Percentiles rank a stretch among this genome's conserved stretches.
These are phyloP conservation scores for Axis porcinus DNA, from an alignment of 2,113 vertebrate genomes.

Conservation along the genomic window DNA sequence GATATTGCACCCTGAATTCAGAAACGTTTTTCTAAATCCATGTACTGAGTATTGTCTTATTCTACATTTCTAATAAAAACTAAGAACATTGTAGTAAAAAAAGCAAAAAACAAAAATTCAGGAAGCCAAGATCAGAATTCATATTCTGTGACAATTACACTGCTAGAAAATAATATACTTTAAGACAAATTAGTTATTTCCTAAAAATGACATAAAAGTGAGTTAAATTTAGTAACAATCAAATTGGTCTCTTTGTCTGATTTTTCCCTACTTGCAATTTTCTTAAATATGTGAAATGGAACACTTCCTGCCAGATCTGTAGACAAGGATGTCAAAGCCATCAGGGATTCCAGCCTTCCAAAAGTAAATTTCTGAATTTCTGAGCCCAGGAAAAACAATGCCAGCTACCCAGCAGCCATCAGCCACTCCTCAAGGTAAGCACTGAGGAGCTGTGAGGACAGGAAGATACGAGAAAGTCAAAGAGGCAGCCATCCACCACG, in stretches of 20 bases:
- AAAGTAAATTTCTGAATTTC: not conserved
- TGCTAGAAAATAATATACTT: not conserved
- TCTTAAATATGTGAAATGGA: not conserved
- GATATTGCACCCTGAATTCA: conserved; percentile 36
- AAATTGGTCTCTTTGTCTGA: not conserved
- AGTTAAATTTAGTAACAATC: not conserved
- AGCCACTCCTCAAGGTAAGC: not conserved
- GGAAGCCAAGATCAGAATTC: not conserved
- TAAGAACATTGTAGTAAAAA: not conserved
- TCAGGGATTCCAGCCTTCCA: not conserved
- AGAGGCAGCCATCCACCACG: not conserved
- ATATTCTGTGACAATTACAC: not conserved
- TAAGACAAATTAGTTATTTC: not conserved
- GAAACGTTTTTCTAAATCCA: not conserved
- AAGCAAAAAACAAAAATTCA: not conserved
- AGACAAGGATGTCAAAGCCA: not conserved
- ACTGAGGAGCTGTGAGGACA: not conserved
- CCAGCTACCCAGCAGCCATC: not conserved
- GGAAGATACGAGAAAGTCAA: not conserved
- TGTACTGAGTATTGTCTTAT: not conserved
- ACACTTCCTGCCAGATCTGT: not conserved
- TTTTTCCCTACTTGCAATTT: not conserved
- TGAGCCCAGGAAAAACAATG: not conserved
- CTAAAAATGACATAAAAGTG: not conserved
- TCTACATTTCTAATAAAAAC: conserved; percentile 31